These are phyloP conservation scores for Cantharis flavilabris DNA, from an alignment of 2,888 invertebrate genomes.

Conservation along the genomic window DNA sequence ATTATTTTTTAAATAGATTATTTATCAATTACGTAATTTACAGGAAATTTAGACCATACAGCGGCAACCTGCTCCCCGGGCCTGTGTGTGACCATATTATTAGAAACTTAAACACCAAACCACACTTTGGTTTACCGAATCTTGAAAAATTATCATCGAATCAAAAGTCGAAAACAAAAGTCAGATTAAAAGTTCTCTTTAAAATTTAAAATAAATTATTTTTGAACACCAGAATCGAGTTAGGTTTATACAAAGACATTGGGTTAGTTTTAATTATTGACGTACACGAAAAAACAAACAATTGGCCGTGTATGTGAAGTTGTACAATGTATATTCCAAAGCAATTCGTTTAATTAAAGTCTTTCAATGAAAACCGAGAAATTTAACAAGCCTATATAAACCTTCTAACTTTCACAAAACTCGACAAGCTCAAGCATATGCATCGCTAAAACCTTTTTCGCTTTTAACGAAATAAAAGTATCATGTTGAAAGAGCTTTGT, in stretches of 20 bases:
- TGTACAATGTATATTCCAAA: not conserved
- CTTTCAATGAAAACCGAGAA: constrained; percentile 5
- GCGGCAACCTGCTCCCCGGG: too few species aligned
- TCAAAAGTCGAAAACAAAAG: too few species aligned
- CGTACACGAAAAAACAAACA: constrained; percentile 16
- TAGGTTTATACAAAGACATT: not conserved
- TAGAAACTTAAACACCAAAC: too few species aligned
- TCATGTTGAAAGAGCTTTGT: constrained; percentile 1
- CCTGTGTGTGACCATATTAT: too few species aligned
- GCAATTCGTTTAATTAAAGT: constrained; percentile 11
- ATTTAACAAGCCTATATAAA: constrained; percentile 3
- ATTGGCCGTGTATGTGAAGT: constrained; percentile 20
- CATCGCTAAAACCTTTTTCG: not conserved
- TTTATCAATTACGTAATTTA: too few species aligned
- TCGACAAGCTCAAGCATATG: not conserved
- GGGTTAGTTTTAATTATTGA: constrained; percentile 11
- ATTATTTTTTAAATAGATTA: too few species aligned
- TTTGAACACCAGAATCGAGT: not conserved
- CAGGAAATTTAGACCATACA: too few species aligned
- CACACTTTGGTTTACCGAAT: not conserved
- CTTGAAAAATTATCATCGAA: not conserved
- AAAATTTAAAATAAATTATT: not conserved
- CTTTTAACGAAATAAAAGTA: not conserved
- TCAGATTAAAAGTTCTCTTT: not conserved
- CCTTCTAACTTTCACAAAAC: not conserved